Percentiles rank a stretch among this genome's conserved stretches.
These are phyloP conservation scores for Amblyjoppa fuscipennis DNA, from an alignment of 2,888 invertebrate genomes.

Conservation along the genomic window DNA sequence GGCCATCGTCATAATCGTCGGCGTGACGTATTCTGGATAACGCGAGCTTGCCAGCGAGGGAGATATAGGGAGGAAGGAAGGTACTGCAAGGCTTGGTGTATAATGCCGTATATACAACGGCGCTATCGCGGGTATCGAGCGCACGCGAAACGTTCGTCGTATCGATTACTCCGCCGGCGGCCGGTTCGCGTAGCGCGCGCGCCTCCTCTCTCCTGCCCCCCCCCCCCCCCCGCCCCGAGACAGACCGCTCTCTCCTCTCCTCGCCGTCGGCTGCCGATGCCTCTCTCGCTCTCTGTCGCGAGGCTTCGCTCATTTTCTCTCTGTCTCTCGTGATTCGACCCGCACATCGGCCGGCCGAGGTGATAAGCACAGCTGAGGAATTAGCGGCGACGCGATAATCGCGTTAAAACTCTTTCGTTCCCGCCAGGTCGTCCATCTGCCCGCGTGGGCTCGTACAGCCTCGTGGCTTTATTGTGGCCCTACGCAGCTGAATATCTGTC, in stretches of 20 bases:
- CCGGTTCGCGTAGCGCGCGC: slow-evolving; percentile 51
- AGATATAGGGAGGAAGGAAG: slow-evolving; percentile 8
- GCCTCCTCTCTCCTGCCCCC: slow-evolving; percentile 48
- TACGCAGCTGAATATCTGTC: neutral
- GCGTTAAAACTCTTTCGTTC: slow-evolving; percentile 76
- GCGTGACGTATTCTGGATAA: neutral
- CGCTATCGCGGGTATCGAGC: slow-evolving; percentile 71
- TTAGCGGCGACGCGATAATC: slow-evolving; percentile 79
- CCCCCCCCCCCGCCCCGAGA: slow-evolving; percentile 51
- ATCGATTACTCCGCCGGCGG: slow-evolving; percentile 74
- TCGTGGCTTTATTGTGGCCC: slow-evolving; percentile 27
- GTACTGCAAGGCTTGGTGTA: slow-evolving; percentile 35
- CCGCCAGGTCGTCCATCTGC: slow-evolving; percentile 34
- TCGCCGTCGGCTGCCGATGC: slow-evolving; percentile 27
- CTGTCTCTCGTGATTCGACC: slow-evolving; percentile 52
- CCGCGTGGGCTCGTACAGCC: slow-evolving; percentile 16
- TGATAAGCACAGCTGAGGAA: slow-evolving; percentile 80
- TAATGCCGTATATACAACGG: slow-evolving; percentile 8
- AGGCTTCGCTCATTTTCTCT: slow-evolving; percentile 46
- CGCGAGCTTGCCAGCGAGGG: slow-evolving; percentile 7
- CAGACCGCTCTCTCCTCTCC: slow-evolving; percentile 42
- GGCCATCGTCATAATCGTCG: too few species aligned
- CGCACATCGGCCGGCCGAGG: slow-evolving; percentile 62
- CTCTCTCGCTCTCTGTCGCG: slow-evolving; percentile 29
- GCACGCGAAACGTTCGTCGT: slow-evolving; percentile 73